Evolutionary conservation across 1,140 invertebrate genomes (phyloP), one percentile per base, ranked within the genome.

Genomic region (Drosophila repleta): DNA sequence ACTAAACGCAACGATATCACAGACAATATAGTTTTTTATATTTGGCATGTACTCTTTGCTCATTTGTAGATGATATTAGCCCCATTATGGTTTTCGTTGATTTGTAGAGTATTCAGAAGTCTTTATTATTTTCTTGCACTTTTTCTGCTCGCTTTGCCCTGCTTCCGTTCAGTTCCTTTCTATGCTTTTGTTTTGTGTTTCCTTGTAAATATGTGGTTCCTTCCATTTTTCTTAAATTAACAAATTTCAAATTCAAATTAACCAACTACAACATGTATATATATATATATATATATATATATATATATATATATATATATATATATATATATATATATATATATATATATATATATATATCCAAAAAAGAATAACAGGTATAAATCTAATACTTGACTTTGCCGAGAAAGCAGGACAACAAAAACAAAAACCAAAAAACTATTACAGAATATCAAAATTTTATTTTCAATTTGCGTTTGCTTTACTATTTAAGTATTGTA

Each of bases 321-420:
- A 71, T 41, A 52, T n/a, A 46, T 65, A 41, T 61, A 43, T 71
- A 55, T 65, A 75, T 60, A 71, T 41, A 52, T n/a, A 46, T 65
- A 41, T 61, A 43, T 71, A 55, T 65, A 75, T 60, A 71, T 41
- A 52, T 69, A 67, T 62, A 61, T 62, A 39, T 26, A 17, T 65
- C 13, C 49, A 69, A 74, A 63, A 62, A 64, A 57, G 74, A 67
- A 74, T 26, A 45, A 35, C 32, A 35, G 10, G 32, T 70, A 60
- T 58, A 63, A 26, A 46, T 29, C 51, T 24, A 15, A 79, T 66
- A 49, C 73, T 66, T 70, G 60, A 79, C 74, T 74, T 80, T 80
- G 90, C 90, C 90, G 90, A 91, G 90, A 91, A 91, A 91, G 90
- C 90, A 91, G 90, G 90, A 91, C 87, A 82, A 66, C 64, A 63